Evolutionary conservation across 2,888 invertebrate genomes (phyloP), one percentile per base, ranked within the genome.

Genomic region (Arctia plantaginis): DNA sequence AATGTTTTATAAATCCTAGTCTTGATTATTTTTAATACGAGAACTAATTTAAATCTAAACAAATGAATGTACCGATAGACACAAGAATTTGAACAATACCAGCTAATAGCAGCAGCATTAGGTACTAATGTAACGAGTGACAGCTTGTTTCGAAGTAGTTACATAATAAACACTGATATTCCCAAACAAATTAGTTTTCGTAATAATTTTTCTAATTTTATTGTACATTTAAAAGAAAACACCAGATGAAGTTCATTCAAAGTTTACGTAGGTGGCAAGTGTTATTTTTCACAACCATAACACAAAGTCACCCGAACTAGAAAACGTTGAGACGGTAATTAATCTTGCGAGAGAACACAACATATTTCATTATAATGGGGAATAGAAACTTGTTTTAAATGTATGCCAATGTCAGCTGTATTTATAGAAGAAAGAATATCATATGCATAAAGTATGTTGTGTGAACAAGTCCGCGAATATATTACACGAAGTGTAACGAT

Each of bases 371-470:
- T 86, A 86, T 84, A 82, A 83, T 85, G 79, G 80, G 80, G 84
- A 85, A 88, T 86, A 84, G 84, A 86, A 85, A 83, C 85, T 87
- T 87, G 84, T 86, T 88, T 86, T 82, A 86, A 88, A 90, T 88
- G 80, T 91, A 86, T 87, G 90, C 89, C 91, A 91, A 90, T 90
- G 90, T 91, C 90, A 87, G 78, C 75, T 81, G 85, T 85, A 82
- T 82, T 83, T 85, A 89, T 86, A 88, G 84, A 82, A 79, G 64
- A 79, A 82, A 82, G 79, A 85, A 88, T 81, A 82, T 78, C 83
- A 80, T 80, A 69, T 85, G 75, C 65, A 77, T 77, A 76, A 62
- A 75, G 69, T 77, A 71, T 75, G 68, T 69, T 65, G 51, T 59
- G 66, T 39, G 59, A 69, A 75, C 69, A 75, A 35, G 30, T 35